Percentiles rank a stretch among this genome's conserved stretches.
These are phyloP conservation scores for Propithecus deckenii DNA, from an alignment of 2,797 vertebrate genomes.

Conservation along the genomic window DNA sequence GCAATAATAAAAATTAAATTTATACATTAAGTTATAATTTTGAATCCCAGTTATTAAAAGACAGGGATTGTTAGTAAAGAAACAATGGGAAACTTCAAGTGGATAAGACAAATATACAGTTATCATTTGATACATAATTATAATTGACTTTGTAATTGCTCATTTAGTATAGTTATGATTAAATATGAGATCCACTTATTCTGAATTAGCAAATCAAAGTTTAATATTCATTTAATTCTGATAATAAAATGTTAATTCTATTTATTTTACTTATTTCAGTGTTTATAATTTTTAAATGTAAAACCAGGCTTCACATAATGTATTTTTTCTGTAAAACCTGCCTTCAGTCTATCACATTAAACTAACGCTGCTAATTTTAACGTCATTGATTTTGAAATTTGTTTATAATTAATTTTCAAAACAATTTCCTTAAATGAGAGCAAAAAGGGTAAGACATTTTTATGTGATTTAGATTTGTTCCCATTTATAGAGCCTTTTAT, in stretches of 20 bases:
- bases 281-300: background rate
- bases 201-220: background rate
- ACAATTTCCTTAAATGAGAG: background rate
- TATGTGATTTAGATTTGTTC: background rate
- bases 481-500: background rate
- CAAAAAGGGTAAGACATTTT: background rate
- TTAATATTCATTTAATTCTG: background rate
- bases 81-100: background rate
- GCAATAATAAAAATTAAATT: background rate
- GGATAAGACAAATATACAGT: background rate
- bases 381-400: background rate
- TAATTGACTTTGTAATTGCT: background rate
- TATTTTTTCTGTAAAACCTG: background rate
- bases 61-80: background rate
- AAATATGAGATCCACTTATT: slow-evolving; percentile 11
- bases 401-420: background rate
- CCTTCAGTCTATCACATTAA: background rate
- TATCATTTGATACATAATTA: background rate
- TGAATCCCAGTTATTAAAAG: background rate
- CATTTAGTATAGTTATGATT: background rate
- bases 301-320: background rate
- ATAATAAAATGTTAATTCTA: background rate
- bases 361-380: background rate
- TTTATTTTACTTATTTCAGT: background rate
- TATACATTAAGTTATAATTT: background rate